These are phyloP conservation scores for Adrianichthys oophorus DNA, from an alignment of 2,797 vertebrate species.

Conservation along the genomic window DNA sequence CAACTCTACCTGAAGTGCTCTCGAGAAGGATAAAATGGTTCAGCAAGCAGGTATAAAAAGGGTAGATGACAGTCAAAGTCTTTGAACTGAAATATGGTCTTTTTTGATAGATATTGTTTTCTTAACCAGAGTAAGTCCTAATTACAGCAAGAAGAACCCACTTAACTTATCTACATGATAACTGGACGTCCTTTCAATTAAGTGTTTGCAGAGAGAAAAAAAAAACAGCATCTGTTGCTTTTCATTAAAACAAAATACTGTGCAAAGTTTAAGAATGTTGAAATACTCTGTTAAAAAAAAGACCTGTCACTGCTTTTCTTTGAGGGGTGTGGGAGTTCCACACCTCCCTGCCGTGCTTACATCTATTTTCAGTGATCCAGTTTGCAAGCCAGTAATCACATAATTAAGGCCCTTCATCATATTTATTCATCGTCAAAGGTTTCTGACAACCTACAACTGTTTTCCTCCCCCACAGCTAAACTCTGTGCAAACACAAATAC, in stretches of 20 bases:
- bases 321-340: conserved; percentile 68
- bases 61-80: conserved; percentile 13
- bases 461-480: conserved; percentile 69
- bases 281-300: conserved; percentile 41
- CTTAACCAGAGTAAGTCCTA: too few relatives aligned
- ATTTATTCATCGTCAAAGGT: conserved; percentile 74
- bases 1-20: conserved; percentile 40
- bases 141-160: too few relatives aligned
- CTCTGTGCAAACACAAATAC: conserved; percentile 68
- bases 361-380: conserved; percentile 75
- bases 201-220: not conserved
- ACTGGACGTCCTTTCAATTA: conserved; percentile 8
- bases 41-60: conserved; percentile 31
- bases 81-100: not conserved
- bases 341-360: conserved; percentile 60
- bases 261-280: conserved; percentile 30
- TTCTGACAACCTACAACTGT: conserved; percentile 75
- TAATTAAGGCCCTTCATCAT: conserved; percentile 76
- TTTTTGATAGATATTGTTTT: too few relatives aligned
- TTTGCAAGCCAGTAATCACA: conserved; percentile 74
- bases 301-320: conserved; percentile 66
- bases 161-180: too few relatives aligned
- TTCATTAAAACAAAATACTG: conserved; percentile 39
- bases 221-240: conserved; percentile 16
- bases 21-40: conserved; percentile 16